A percentile compares a stretch with the other conserved stretches of the same genome.
Conservation (phyloP, 2,888 invertebrate species). For the Endomychus coccineus region DNA sequence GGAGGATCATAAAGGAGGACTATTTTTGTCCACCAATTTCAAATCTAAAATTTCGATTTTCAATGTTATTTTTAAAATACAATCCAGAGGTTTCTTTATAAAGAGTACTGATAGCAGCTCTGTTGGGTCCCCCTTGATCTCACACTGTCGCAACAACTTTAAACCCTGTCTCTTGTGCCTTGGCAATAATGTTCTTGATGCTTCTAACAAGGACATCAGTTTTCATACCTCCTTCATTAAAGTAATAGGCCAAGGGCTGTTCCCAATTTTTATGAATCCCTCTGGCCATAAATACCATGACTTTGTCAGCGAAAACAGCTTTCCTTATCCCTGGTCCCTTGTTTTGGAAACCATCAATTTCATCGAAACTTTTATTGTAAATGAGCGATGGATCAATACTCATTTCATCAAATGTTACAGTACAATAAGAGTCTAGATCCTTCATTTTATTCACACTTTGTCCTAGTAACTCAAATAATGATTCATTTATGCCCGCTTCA, state of each 20-base stretch:
- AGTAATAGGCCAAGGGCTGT: slow-evolving; percentile 10
- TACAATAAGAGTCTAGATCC: no score
- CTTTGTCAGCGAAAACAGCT: slow-evolving; percentile 5
- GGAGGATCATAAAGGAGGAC: slow-evolving; percentile 1
- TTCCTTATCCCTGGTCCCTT: background rate
- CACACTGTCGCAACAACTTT: background rate
- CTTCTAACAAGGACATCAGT: no score
- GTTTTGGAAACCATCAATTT: slow-evolving; percentile 10
- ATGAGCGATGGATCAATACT: no score
- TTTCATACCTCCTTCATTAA: no score
- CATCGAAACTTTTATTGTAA: no score
- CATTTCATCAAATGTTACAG: no score
- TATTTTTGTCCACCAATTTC: background rate
- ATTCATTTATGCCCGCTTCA: no score
- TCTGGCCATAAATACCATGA: slow-evolving; percentile 12
- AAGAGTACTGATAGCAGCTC: background rate
- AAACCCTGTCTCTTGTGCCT: background rate
- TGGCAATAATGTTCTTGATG: slow-evolving; percentile 9
- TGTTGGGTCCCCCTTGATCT: background rate
- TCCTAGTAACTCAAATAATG: no score
- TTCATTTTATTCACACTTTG: no score
- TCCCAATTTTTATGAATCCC: slow-evolving; percentile 10
- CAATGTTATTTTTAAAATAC: no score
- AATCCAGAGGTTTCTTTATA: no score
- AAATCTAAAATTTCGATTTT: no score